These are phyloP conservation scores for Nephotettix cincticeps DNA, from an alignment of 1,140 invertebrate genomes.

Conservation along the genomic window DNA sequence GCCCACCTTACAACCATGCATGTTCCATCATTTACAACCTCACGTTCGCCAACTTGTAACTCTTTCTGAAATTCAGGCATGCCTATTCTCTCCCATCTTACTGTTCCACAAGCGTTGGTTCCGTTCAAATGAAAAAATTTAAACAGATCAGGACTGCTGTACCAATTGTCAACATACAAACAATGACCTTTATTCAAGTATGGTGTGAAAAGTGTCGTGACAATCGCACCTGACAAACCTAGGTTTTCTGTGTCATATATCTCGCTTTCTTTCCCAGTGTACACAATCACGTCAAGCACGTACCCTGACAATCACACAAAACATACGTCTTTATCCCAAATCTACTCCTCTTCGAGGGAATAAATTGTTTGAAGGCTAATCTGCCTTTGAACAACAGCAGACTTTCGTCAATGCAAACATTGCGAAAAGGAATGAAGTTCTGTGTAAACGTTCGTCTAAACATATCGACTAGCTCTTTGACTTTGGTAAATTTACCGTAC, in stretches of 20 bases:
- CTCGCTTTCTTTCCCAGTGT: slow-evolving; percentile 37
- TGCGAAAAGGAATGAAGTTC: slow-evolving; percentile 35
- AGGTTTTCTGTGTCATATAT: slow-evolving; percentile 28
- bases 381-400: background rate
- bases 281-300: slow-evolving; percentile 46
- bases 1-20: slow-evolving; percentile 42
- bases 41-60: slow-evolving; percentile 40
- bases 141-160: slow-evolving; percentile 39
- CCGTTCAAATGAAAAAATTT: slow-evolving; percentile 35
- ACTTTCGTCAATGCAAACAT: slow-evolving; percentile 40
- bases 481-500: background rate
- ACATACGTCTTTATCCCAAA: slow-evolving; percentile 24
- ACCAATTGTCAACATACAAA: slow-evolving; percentile 43
- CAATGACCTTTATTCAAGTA: slow-evolving; percentile 40
- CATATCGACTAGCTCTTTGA: slow-evolving; percentile 1
- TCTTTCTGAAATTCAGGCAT: slow-evolving; percentile 42
- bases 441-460: background rate
- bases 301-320: slow-evolving; percentile 43
- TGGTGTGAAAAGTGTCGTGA: slow-evolving; percentile 38
- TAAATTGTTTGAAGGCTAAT: slow-evolving; percentile 5
- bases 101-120: slow-evolving; percentile 41
- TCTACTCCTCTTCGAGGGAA: background rate
- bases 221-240: slow-evolving; percentile 41
- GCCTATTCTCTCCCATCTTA: slow-evolving; percentile 37
- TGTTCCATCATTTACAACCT: slow-evolving; percentile 33